Conservation (phyloP, 2,797 vertebrate genomes). For the Cynodonichthys magdalenae region DNA sequence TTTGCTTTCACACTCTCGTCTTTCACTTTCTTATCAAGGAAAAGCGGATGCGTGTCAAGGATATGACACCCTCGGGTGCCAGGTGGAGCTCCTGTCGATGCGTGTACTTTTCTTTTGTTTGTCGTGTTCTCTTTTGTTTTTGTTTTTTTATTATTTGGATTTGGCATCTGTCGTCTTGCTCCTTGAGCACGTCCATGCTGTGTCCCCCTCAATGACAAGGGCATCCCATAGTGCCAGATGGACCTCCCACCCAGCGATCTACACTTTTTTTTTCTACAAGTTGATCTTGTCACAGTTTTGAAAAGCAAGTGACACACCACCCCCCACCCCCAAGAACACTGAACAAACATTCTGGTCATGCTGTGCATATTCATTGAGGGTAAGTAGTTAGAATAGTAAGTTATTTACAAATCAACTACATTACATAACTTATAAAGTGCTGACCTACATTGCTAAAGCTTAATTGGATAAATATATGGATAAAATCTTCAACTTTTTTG, state of each 20-base stretch:
- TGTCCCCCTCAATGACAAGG: constrained; percentile 73
- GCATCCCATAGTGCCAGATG: constrained; percentile 79
- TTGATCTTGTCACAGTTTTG: constrained; percentile 67
- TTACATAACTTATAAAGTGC: not conserved
- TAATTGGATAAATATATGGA: no score
- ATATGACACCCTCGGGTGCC: constrained; percentile 62
- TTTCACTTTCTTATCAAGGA: constrained; percentile 55
- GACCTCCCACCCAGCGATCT: constrained; percentile 67
- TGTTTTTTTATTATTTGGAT: constrained; percentile 10
- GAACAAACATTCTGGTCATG: constrained; percentile 39
- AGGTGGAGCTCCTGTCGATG: constrained; percentile 65
- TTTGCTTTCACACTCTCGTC: constrained; percentile 49
- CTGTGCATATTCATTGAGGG: constrained; percentile 39
- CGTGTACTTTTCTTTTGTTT: constrained; percentile 40
- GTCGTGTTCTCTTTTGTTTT: constrained; percentile 4
- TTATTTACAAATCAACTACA: no score
- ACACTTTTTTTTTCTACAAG: constrained; percentile 57
- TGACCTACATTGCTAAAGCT: not conserved
- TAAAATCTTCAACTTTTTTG: no score
- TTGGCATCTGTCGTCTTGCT: constrained; percentile 76
- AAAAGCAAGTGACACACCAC: constrained; percentile 55
- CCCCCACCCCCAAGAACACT: constrained; percentile 29
- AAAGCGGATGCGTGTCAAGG: constrained; percentile 62
- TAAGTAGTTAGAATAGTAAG: not conserved
- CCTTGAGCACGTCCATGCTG: constrained; percentile 67